Conservation (phyloP, 2,113 vertebrate species). For the Ctenomys sociabilis region DNA sequence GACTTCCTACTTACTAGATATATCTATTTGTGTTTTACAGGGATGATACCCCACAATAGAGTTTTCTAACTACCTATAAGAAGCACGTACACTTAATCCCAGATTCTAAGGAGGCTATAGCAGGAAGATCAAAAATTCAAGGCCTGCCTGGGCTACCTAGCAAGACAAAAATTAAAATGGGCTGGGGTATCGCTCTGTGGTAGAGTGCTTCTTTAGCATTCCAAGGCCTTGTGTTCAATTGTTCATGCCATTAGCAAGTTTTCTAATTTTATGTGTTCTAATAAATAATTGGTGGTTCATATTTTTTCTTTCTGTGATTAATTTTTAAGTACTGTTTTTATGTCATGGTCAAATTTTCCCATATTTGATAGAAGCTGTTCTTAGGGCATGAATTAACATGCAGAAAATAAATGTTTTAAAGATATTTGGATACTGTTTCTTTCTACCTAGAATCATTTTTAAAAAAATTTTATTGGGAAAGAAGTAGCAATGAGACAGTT, state of each 20-base stretch:
- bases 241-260: not conserved
- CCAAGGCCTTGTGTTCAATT: not conserved
- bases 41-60: not conserved
- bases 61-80: not conserved
- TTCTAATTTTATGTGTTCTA: not conserved
- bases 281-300: not conserved
- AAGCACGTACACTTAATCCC: not conserved
- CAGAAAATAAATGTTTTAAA: not conserved
- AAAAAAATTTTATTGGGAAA: too few relatives aligned
- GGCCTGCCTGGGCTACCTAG: not conserved
- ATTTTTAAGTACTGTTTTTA: constrained; percentile 5
- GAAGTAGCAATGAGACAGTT: too few relatives aligned
- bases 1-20: not conserved
- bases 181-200: not conserved
- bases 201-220: not conserved
- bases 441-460: not conserved
- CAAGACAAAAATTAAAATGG: not conserved
- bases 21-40: not conserved
- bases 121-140: not conserved
- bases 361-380: not conserved
- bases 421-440: not conserved
- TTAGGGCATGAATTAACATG: not conserved
- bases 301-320: not conserved
- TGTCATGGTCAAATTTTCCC: not conserved
- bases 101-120: not conserved